Conservation (phyloP, 1,140 invertebrate species). For the Apis laboriosa region DNA sequence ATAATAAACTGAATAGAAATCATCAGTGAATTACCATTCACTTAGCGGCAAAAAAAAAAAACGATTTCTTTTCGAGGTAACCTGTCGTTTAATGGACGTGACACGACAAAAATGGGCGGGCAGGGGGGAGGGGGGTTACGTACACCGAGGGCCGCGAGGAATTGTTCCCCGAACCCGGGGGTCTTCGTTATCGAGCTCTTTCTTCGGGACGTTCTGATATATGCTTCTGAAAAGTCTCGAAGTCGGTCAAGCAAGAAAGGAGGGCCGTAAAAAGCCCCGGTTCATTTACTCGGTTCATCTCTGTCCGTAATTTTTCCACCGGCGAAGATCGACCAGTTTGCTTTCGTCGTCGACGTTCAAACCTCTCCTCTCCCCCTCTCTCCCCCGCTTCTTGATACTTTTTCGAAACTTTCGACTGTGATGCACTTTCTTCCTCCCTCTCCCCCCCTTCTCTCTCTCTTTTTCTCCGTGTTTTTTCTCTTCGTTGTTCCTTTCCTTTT, state of each 20-base stretch:
- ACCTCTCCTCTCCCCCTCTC: neutral
- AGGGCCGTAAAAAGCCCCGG: conserved; percentile 48
- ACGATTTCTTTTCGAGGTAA: neutral
- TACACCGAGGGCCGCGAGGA: neutral
- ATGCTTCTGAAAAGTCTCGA: conserved; percentile 38
- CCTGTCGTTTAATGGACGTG: conserved; percentile 21
- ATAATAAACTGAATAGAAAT: neutral
- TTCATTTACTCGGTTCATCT: conserved; percentile 49
- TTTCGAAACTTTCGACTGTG: conserved; percentile 1
- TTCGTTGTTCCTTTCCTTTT: too few relatives aligned
- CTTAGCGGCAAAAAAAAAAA: neutral
- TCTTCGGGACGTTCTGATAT: conserved; percentile 36
- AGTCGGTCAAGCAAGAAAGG: conserved; percentile 47
- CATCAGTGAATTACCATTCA: conserved; percentile 20
- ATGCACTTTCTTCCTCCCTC: neutral
- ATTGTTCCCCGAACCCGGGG: conserved; percentile 32
- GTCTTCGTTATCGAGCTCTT: conserved; percentile 35
- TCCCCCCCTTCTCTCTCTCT: too few relatives aligned
- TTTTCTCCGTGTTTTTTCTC: too few relatives aligned
- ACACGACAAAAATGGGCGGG: conserved; percentile 7
- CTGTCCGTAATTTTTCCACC: conserved; percentile 39
- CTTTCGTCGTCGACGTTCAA: conserved; percentile 1
- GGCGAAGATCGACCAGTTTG: conserved; percentile 20
- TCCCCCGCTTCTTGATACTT: conserved; percentile 1
- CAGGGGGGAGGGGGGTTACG: too few relatives aligned